A percentile compares a stretch with the other conserved stretches of the same genome.
Conservation (phyloP, 2,113 vertebrate genomes). For the Craseonycteris thonglongyai region DNA sequence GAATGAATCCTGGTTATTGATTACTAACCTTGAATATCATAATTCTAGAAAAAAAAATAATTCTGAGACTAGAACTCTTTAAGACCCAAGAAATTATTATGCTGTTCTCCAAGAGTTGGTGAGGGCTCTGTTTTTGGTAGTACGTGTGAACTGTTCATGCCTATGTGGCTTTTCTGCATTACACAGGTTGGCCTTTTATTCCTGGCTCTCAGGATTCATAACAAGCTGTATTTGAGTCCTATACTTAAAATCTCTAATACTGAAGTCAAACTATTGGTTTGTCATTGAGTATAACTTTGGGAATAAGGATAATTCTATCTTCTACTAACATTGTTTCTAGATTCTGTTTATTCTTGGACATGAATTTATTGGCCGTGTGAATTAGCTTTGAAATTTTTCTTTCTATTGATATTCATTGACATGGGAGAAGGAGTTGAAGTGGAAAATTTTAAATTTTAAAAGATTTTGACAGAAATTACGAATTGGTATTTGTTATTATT, state of each 20-base stretch:
- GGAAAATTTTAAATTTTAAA: not conserved
- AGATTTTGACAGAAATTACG: not conserved
- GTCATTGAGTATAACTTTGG: not conserved
- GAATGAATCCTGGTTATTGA: not conserved
- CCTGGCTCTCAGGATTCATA: not conserved
- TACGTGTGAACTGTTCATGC: not conserved
- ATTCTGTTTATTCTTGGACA: not conserved
- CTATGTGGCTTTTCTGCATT: not conserved
- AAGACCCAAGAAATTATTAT: not conserved
- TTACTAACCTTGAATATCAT: not conserved
- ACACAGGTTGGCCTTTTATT: not conserved
- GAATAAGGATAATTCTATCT: not conserved
- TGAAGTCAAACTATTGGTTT: not conserved
- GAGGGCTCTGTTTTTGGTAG: not conserved
- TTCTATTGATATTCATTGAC: not conserved
- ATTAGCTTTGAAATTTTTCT: conserved; percentile 21
- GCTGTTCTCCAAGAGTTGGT: not conserved
- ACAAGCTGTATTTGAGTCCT: not conserved
- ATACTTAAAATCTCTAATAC: not conserved
- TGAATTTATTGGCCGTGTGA: not conserved
- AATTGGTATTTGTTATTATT: not conserved
- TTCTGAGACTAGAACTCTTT: not conserved
- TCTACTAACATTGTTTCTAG: not conserved
- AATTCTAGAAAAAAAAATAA: not conserved
- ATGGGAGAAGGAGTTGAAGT: not conserved